phyloP scores from a whole-genome alignment of 2,113 vertebrate species.

The Synchiropus splendidus region DNA sequence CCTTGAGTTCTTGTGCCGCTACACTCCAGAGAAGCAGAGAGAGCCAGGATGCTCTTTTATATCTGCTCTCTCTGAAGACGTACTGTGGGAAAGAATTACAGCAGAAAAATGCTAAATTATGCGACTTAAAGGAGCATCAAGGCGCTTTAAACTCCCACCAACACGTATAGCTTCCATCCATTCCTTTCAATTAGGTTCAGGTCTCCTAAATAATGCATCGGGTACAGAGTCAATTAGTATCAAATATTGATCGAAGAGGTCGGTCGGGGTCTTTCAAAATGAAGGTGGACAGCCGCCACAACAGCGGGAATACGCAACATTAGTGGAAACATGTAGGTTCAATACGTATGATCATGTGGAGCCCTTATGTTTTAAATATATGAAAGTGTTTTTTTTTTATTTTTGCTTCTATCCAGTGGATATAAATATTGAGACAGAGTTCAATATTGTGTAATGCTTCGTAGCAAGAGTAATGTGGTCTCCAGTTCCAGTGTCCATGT shows the following conservation, averaged over 20 bases:
- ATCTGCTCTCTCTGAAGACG: conserved; percentile 19
- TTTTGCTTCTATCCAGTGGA: no score
- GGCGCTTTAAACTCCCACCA: conserved; percentile 1
- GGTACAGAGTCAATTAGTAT: conserved; percentile 14
- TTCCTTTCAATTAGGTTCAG: conserved; percentile 25
- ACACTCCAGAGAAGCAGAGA: conserved; percentile 55
- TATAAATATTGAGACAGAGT: no score
- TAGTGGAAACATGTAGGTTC: conserved; percentile 16
- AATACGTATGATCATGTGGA: conserved; percentile 5
- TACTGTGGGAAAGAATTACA: conserved; percentile 24
- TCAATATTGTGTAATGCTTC: no score
- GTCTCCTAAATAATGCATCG: conserved; percentile 35
- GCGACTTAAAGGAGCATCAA: conserved; percentile 8
- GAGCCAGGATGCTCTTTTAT: conserved; percentile 39
- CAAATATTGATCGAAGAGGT: conserved; percentile 5
- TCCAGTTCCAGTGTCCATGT: no score
- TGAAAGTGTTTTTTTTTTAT: no score
- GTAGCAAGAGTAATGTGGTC: no score
- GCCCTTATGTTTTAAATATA: no score
- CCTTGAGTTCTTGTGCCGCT: conserved; percentile 74
- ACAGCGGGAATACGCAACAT: background rate
- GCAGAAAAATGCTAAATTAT: conserved; percentile 25
- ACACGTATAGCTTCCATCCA: conserved; percentile 8
- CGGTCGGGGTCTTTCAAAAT: background rate
- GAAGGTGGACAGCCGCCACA: background rate